These are phyloP conservation scores for Gambusia yucatana DNA, from an alignment of 2,797 vertebrate species.

Conservation along the genomic window DNA sequence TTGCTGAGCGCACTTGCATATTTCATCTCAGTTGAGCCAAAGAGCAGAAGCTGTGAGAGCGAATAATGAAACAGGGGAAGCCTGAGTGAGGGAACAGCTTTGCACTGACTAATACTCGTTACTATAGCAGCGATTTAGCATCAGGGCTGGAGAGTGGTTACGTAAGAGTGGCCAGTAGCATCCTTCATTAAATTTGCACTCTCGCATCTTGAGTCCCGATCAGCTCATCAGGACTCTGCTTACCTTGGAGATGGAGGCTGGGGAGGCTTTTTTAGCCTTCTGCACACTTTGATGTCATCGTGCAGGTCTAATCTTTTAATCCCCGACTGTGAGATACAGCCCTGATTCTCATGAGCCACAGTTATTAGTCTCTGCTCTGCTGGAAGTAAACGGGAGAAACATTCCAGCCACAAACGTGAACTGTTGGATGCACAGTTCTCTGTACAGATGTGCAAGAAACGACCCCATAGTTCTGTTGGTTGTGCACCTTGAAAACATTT, in stretches of 20 bases:
- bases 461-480: not conserved
- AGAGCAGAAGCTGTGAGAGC: constrained; percentile 29
- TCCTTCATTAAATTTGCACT: constrained; percentile 39
- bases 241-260: not conserved
- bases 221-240: constrained; percentile 1
- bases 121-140: constrained; percentile 55
- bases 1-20: constrained; percentile 5
- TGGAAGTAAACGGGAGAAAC: constrained; percentile 35
- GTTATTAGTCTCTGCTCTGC: constrained; percentile 43
- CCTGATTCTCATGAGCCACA: constrained; percentile 25
- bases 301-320: constrained; percentile 43
- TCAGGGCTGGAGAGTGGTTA: constrained; percentile 45
- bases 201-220: constrained; percentile 23
- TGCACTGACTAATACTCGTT: constrained; percentile 44
- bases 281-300: constrained; percentile 29
- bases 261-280: constrained; percentile 9
- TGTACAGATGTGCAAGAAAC: constrained; percentile 24
- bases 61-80: constrained; percentile 26
- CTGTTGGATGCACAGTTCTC: constrained; percentile 13
- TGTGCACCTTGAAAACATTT: not conserved
- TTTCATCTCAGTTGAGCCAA: constrained; percentile 21
- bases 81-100: constrained; percentile 11
- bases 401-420: constrained; percentile 24
- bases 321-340: constrained; percentile 16
- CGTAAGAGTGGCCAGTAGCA: constrained; percentile 46